Evolutionary conservation across 2,797 vertebrate genomes (phyloP).

Genomic region (Hypotaenidia okinawae): DNA sequence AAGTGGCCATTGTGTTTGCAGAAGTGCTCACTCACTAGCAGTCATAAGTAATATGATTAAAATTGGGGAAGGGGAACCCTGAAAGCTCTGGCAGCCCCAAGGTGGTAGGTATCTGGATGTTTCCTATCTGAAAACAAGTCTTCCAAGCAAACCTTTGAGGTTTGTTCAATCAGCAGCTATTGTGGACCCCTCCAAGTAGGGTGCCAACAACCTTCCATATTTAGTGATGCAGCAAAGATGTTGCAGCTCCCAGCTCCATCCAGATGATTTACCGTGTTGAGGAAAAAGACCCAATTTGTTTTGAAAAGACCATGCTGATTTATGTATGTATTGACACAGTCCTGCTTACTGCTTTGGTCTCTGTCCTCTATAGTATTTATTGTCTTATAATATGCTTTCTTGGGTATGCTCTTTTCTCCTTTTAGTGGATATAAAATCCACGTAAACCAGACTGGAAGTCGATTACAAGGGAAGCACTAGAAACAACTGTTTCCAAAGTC

Average conservation of each 20-base stretch:
- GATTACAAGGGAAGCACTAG: background rate
- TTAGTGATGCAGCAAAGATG: background rate
- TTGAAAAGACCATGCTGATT: background rate
- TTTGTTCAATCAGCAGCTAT: background rate
- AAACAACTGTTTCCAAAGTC: background rate
- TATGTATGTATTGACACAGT: background rate
- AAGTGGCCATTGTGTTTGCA: background rate
- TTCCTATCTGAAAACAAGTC: background rate
- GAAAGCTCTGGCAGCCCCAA: background rate
- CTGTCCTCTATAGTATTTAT: background rate
- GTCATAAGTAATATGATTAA: background rate
- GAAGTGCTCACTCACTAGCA: background rate
- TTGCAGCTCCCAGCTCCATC: no score
- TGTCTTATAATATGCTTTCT: background rate
- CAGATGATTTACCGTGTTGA: background rate
- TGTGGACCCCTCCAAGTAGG: accelerated
- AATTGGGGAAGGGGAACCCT: background rate
- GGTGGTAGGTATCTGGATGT: background rate
- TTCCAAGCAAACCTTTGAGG: background rate
- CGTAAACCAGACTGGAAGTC: background rate
- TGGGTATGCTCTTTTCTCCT: background rate
- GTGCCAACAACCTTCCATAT: background rate
- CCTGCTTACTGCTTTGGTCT: background rate
- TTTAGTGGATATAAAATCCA: background rate
- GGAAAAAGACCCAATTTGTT: background rate